Base-by-base conservation (phyloP, 2,797 vertebrate genomes). In the Serranus cabrilla region DNA sequence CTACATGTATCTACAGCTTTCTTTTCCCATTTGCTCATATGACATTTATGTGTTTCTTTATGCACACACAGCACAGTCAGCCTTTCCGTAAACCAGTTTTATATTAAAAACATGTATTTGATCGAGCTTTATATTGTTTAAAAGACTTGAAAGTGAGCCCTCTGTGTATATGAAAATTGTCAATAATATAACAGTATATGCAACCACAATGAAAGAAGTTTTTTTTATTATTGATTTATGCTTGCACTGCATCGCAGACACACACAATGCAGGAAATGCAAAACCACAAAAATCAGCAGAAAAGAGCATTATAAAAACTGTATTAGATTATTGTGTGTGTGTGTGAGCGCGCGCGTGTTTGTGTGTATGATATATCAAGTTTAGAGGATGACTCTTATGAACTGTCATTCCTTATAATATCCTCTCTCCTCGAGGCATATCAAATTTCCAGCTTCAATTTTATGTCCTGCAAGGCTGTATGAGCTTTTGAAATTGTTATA, bases 161-260 rank as follows among this genome's bases (percentile, higher is more conserved):
- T 59, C 16, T 20, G 56, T 42, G 31, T 61, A 47, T 47, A 71
- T 69, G 21, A 11, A 37, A 64, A 74, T 27, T 63, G 49, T 51
- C 39, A 50, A 25, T 60, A 45, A 61, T 46, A 46, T 57, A 60
- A 58, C 12, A 61, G 34, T 23, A 39, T 4, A 68, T 43, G 31
- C 25, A 61, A 37, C 21, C 37, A 14, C 8, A 12, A 64, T 70
- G 56, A 64, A 56, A 82, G 71, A 61, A 55, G 58, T 17, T 69
- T 82, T 71, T 59, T 17, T 66, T 82, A 68, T 59, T 45, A 83
- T 84, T 82, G 76, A 82, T 86, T 90, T 82, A 68, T 71, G 59
- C 70, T 76, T 84, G 54, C 66, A 46, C 71, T 62, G 50, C 23
- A 69, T 57, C 20, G 21, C 18, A 72, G 68, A 68, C 34, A 68